Evolutionary conservation across 2,113 vertebrate genomes (phyloP), one percentile per base, ranked within the genome.

Genomic region (Malaclemys terrapin): DNA sequence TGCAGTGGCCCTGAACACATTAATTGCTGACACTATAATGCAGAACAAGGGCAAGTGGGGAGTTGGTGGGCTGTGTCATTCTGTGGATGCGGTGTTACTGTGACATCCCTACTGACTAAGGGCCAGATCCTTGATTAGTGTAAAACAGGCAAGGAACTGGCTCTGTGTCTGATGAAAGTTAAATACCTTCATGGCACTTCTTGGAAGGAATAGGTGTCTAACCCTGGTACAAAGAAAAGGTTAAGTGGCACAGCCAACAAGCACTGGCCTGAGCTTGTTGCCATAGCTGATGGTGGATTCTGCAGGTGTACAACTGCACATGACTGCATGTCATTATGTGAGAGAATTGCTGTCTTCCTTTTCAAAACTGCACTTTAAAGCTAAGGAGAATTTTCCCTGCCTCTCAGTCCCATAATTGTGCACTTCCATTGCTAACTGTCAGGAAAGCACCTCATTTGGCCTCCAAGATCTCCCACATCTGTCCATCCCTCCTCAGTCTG

Each of bases 161-260:
- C 81, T 56, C 92, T 49, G 38, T 54, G 87, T 89, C 83, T 94
- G 78, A 95, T 93, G 79, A 96, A 93, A 94, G 95, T 3, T 57
- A 93, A 96, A 62, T 95, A 94, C 89, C 83, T 84, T 12, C 29
- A 14, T 62, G 59, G 12, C 59, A 31, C 59, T 31, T 95, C 94
- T 95, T 89, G 80, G 17, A 76, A 84, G 6, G 56, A 38, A 35
- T 53, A 62, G 65, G 50, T 17, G 49, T 8, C 72, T 92, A 83
- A 87, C 83, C 91, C n/a, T 22, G 4, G 12, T 38, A 24, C 96
- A 96, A 95, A 96, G 92, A 57, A 82, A 88, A 89, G 91, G 90
- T 94, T 88, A 91, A 92, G 95, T 81, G 89, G 81, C 83, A 94
- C 0, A 0, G 56, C 85, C 88, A 96, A 90, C 89, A 38, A 72